Evolutionary conservation across 2,888 invertebrate genomes (phyloP).

Genomic region (Sarcophaga carnaria): DNA sequence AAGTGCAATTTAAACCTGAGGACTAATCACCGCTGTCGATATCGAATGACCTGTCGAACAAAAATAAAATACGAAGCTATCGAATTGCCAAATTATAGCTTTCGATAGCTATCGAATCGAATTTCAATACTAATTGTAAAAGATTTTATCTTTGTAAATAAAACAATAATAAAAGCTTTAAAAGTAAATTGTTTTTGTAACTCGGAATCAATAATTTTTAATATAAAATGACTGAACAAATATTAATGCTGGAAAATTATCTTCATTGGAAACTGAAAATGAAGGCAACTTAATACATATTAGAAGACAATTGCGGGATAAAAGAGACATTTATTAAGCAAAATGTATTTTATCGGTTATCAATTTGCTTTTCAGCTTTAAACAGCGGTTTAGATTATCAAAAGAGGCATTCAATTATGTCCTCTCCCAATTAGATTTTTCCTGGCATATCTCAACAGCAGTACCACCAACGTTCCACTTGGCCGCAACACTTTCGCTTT

Average conservation of each 20-base stretch:
- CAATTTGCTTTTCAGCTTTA: too few species aligned
- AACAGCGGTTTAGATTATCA: background rate
- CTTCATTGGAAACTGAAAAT: too few species aligned
- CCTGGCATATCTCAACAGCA: background rate
- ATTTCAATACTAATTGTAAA: background rate
- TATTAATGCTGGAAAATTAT: too few species aligned
- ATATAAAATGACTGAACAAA: too few species aligned
- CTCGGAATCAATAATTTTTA: too few species aligned
- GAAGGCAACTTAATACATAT: background rate
- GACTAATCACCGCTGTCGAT: conserved; percentile 11
- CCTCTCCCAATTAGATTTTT: background rate
- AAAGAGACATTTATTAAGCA: background rate
- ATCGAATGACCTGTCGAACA: background rate
- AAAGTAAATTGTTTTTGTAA: too few species aligned
- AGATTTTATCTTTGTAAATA: conserved; percentile 1
- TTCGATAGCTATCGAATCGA: conserved; percentile 23
- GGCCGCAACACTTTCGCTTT: background rate
- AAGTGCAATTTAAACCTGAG: background rate
- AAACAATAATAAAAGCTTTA: too few species aligned
- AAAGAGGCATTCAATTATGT: background rate
- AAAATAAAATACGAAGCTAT: background rate
- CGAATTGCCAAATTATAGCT: background rate
- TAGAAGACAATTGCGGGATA: background rate
- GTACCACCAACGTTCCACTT: background rate
- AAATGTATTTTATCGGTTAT: too few species aligned